Conservation (phyloP, 2,888 invertebrate genomes). For the Meiosimyza platycephala region DNA sequence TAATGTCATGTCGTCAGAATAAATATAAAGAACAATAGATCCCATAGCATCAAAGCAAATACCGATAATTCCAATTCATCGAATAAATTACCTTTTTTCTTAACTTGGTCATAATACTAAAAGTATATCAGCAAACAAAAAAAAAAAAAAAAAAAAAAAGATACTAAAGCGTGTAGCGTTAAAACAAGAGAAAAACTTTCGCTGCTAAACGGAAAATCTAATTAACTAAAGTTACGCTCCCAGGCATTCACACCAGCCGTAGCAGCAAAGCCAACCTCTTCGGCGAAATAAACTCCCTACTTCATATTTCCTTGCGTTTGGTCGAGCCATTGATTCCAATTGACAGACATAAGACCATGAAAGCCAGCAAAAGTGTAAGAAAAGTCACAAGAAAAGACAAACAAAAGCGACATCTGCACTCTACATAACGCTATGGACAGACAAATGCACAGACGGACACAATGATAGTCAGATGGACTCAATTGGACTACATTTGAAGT, state of each 20-base stretch:
- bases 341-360: neutral
- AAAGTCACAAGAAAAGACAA: conserved; percentile 3
- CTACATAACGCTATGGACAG: neutral
- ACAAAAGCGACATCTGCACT: neutral
- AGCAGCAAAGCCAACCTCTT: neutral
- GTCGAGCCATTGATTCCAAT: neutral
- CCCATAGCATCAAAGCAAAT: conserved; percentile 6
- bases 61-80: conserved; percentile 10
- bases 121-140: neutral
- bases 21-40: conserved; percentile 16
- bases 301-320: no score
- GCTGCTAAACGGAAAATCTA: conserved; percentile 23
- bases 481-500: conserved; percentile 3
- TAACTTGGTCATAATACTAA: conserved; percentile 1
- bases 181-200: conserved; percentile 7
- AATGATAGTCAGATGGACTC: neutral
- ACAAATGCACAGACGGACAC: no score
- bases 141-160: neutral
- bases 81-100: conserved; percentile 1
- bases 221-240: conserved; percentile 17
- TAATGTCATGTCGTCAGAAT: conserved; percentile 26
- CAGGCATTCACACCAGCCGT: neutral
- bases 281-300: neutral
- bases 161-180: neutral
- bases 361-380: neutral